phyloP scores from a whole-genome alignment of 2,797 vertebrate genomes.

The Danionella dracula region DNA sequence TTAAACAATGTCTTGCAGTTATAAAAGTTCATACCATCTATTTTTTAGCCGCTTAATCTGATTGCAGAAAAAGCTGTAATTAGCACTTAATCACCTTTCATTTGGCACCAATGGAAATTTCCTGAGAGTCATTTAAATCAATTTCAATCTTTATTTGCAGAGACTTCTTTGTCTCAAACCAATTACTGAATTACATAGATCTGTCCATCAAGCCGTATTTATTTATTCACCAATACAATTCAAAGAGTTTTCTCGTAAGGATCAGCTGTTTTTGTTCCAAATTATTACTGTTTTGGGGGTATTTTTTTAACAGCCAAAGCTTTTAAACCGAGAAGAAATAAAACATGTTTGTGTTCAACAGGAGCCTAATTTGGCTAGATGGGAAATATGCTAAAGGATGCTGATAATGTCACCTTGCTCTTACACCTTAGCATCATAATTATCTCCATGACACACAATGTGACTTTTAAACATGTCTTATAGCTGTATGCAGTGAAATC shows the following conservation, averaged over 20 bases:
- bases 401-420: constrained; percentile 6
- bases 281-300: constrained; percentile 5
- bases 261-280: neutral
- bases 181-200: constrained; percentile 22
- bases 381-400: constrained; percentile 3
- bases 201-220: constrained; percentile 7
- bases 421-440: neutral
- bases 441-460: constrained; percentile 2
- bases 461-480: constrained; percentile 2
- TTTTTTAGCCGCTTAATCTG: neutral
- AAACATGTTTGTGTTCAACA: neutral
- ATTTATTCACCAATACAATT: constrained; percentile 12
- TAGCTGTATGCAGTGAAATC: constrained; percentile 14
- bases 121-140: constrained; percentile 33
- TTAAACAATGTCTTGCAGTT: no score
- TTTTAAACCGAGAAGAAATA: no score
- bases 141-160: constrained; percentile 40
- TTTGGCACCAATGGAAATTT: constrained; percentile 23
- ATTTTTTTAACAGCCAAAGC: no score
- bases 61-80: constrained; percentile 3
- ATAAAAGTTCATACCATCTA: no score
- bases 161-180: constrained; percentile 31
- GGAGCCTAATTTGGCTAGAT: neutral
- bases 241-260: neutral
- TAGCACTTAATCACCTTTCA: constrained; percentile 24